These are phyloP conservation scores for Rhea pennata DNA, from an alignment of 2,113 vertebrate species.

Conservation along the genomic window DNA sequence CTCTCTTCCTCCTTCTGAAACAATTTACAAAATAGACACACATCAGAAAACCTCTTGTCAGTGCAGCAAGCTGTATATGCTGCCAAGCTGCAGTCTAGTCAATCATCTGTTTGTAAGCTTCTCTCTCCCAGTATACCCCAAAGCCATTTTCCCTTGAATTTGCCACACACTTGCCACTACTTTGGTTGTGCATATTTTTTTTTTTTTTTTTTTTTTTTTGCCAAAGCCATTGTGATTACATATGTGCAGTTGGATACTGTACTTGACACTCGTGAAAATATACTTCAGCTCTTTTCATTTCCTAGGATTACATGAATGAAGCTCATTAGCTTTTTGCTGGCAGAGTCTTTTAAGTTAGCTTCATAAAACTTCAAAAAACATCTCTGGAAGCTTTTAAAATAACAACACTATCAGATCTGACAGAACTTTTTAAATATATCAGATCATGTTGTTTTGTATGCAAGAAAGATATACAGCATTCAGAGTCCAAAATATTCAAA, in stretches of 20 bases:
- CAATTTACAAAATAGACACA: conserved; percentile 6
- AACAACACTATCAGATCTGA: conserved; percentile 40
- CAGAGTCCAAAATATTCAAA: conserved; percentile 31
- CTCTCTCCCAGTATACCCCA: neutral
- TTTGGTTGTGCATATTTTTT: neutral
- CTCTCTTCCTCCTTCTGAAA: neutral
- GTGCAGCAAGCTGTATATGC: neutral
- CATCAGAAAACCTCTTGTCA: conserved; percentile 8
- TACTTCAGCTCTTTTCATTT: neutral
- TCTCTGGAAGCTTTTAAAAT: conserved; percentile 35
- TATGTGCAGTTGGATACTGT: neutral
- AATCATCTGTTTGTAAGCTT: neutral
- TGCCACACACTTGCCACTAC: neutral
- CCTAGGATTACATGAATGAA: conserved; percentile 24
- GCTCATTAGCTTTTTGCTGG: conserved; percentile 29
- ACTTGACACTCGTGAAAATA: conserved; percentile 12
- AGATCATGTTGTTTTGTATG: neutral
- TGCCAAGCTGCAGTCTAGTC: neutral
- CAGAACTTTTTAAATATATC: conserved; percentile 36
- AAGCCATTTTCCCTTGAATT: neutral
- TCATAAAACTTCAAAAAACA: conserved; percentile 27
- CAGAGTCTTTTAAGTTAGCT: conserved; percentile 25
- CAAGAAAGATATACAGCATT: neutral
- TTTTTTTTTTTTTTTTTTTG: conserved; percentile 23
- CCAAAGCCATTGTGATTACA: neutral